Base-by-base conservation (phyloP, 2,797 vertebrate genomes). In the Enteromius mattozi region DNA sequence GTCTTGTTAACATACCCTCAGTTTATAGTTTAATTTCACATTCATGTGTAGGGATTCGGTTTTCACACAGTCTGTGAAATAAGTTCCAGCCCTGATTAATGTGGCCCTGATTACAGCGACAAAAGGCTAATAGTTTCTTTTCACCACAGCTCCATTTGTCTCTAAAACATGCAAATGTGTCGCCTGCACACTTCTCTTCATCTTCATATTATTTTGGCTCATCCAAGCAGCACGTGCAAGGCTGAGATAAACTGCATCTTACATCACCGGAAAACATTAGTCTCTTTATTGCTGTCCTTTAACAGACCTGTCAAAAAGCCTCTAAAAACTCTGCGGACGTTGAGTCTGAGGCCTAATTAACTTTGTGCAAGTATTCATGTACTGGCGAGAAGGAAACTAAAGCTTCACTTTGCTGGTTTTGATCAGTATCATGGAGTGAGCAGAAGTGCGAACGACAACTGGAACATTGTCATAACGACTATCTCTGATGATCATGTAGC, bases 401-500 rank as follows among this genome's bases (percentile, higher is more conserved):
- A 91, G 89, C 93, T 91, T 87, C 88, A 91, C 93, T 95, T 94
- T 93, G 91, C 90, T 86, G 88, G 90, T 88, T 92, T 93, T 95
- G 91, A 94, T 93, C 93, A 93, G 91, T 89, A 91, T 78, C 93
- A 89, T 83, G 88, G 85, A 85, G 42, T 1, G 4, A 3, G 81
- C 27, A 54, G 6, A 79, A 81, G 87, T 84, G 85, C 72, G 35
- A 83, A 74, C 33, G 78, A 90, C 89, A 89, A 82, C 61, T 14
- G 81, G 69, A 63, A 83, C 71, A 71, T 80, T 65, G 85, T 86
- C 63, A 81, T 75, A 68, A 82, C 63, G 80, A 79, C 40, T 81
- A 74, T 82, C 72, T 75, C 69, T 81, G 84, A 89, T 85, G 92
- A 92, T 90, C 91, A 88, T 87, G 84, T 76, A 78, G 54, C 47